Evolutionary conservation across 1,140 invertebrate genomes (phyloP).

Genomic region (Dendroctonus valens): DNA sequence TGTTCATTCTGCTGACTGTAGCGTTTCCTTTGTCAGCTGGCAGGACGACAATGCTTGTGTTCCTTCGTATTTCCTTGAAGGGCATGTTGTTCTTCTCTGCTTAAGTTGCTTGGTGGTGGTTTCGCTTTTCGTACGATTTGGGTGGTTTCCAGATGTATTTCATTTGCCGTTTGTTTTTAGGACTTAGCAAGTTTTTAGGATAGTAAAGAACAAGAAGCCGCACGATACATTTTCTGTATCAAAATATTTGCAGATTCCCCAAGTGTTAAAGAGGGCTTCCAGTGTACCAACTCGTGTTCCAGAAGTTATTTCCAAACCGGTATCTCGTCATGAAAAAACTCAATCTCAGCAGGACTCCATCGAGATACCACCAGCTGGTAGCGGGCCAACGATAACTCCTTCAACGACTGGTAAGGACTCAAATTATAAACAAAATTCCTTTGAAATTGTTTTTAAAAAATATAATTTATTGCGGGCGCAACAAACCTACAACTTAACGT

Average conservation of each 20-base stretch:
- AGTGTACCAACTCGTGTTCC: constrained; percentile 60
- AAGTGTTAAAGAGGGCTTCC: constrained; percentile 59
- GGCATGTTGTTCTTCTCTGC: too few relatives aligned
- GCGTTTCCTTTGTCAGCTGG: too few relatives aligned
- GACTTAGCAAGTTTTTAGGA: too few relatives aligned
- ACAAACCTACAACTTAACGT: not conserved
- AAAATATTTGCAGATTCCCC: constrained; percentile 37
- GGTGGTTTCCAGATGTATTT: too few relatives aligned
- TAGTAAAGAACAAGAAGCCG: too few relatives aligned
- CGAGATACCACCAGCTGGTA: constrained; percentile 42
- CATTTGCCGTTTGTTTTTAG: too few relatives aligned
- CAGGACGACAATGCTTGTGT: too few relatives aligned
- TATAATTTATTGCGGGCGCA: not conserved
- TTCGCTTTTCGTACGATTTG: too few relatives aligned
- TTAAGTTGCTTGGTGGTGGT: too few relatives aligned
- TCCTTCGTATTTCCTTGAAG: too few relatives aligned
- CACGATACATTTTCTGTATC: not conserved
- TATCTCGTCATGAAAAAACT: constrained; percentile 51
- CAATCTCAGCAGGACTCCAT: constrained; percentile 55
- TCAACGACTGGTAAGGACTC: constrained; percentile 28
- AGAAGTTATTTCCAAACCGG: constrained; percentile 48
- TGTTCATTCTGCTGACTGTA: too few relatives aligned
- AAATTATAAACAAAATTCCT: not conserved
- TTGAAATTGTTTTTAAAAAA: not conserved
- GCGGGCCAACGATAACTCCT: constrained; percentile 31